Conservation (phyloP, 1,140 invertebrate genomes). For the Geopemphigus sp. region DNA sequence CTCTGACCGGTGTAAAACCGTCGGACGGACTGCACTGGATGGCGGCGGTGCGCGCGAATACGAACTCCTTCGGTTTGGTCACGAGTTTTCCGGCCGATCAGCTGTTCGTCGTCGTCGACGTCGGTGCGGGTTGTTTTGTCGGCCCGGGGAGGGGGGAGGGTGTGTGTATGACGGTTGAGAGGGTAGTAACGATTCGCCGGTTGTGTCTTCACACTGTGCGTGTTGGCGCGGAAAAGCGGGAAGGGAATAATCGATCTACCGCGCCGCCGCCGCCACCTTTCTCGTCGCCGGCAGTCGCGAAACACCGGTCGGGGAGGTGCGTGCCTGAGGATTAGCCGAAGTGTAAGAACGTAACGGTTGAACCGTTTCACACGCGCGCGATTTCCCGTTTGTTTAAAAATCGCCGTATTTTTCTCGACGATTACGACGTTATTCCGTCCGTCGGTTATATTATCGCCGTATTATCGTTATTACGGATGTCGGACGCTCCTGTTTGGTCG, state of each 20-base stretch:
- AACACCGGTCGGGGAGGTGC: too few species aligned
- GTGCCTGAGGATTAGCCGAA: too few species aligned
- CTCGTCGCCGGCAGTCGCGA: background rate
- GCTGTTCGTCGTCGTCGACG: constrained; percentile 25
- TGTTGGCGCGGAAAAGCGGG: constrained; percentile 36
- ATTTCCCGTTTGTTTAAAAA: constrained; percentile 1
- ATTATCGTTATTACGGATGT: too few species aligned
- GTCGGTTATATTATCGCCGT: too few species aligned
- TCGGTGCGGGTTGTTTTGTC: constrained; percentile 1
- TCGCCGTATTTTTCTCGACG: too few species aligned
- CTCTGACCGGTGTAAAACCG: constrained; percentile 26
- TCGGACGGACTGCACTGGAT: constrained; percentile 8
- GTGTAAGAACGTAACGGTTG: too few species aligned
- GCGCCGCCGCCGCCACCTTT: background rate
- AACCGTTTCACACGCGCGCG: background rate
- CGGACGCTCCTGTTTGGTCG: too few species aligned
- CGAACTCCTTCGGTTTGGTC: constrained; percentile 30
- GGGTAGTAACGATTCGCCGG: background rate
- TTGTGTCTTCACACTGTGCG: background rate
- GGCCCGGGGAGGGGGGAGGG: background rate
- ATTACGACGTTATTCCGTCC: too few species aligned
- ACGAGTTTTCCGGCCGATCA: constrained; percentile 49
- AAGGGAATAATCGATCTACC: constrained; percentile 42
- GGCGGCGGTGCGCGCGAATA: background rate
- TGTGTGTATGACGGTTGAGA: too few species aligned